Evolutionary conservation across 2,888 invertebrate genomes (phyloP).

Genomic region (Amiota mariae): DNA sequence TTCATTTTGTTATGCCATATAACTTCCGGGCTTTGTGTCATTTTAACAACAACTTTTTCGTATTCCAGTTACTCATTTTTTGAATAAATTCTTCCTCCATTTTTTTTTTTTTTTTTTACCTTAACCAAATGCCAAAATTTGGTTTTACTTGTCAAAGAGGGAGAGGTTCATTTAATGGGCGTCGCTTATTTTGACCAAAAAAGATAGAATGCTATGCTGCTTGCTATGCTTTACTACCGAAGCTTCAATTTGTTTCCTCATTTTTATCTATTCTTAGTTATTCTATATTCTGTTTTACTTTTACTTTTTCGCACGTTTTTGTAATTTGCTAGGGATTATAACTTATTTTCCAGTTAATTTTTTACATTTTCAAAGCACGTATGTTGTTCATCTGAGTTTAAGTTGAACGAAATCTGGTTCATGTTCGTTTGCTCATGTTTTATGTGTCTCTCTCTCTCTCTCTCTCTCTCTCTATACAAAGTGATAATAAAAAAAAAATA

Average conservation of each 20-base stretch:
- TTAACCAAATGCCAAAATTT: no score
- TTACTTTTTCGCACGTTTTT: slow-evolving; percentile 17
- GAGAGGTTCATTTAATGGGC: no score
- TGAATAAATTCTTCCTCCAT: neutral
- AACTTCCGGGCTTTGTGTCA: slow-evolving; percentile 22
- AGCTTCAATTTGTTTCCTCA: neutral
- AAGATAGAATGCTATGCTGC: neutral
- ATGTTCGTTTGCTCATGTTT: neutral
- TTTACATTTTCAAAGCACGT: slow-evolving; percentile 13
- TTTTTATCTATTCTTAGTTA: neutral
- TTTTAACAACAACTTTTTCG: neutral
- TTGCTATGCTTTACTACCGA: no score
- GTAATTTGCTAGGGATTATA: slow-evolving; percentile 25
- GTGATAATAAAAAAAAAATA: no score
- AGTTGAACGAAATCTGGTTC: no score
- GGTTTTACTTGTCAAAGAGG: no score
- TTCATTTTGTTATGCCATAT: slow-evolving; percentile 12
- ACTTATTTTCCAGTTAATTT: slow-evolving; percentile 12
- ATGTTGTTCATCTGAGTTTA: neutral
- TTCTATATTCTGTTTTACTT: neutral
- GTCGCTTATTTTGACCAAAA: no score
- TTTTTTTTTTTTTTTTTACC: neutral
- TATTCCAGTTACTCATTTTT: slow-evolving; percentile 1
- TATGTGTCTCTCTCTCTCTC: neutral
- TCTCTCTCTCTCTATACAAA: no score